Conservation (phyloP, 2,888 invertebrate species). For the Gnatocerus cornutus region DNA sequence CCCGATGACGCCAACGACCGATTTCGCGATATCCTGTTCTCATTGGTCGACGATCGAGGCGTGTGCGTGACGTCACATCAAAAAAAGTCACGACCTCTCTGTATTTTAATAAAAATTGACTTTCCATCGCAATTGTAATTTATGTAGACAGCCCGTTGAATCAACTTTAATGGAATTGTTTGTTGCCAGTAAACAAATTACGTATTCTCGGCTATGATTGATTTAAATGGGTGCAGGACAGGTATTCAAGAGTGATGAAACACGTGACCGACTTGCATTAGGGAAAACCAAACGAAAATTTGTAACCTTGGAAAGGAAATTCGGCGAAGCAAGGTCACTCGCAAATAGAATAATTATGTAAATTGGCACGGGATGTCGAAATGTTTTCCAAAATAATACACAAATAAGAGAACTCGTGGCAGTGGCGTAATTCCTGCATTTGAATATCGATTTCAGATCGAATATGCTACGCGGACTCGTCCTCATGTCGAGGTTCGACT, state of each 20-base stretch:
- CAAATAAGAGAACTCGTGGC: not conserved
- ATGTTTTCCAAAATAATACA: not conserved
- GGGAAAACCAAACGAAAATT: not conserved
- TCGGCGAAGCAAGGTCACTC: not conserved
- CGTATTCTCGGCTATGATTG: slow-evolving; percentile 26
- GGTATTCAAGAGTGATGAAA: slow-evolving; percentile 39
- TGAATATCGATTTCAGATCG: not conserved
- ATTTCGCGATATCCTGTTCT: not conserved
- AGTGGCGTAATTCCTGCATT: not conserved
- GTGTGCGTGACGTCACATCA: slow-evolving; percentile 22
- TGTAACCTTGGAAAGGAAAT: not conserved
- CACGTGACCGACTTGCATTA: slow-evolving; percentile 25
- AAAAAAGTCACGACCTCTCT: slow-evolving; percentile 13
- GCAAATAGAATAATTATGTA: slow-evolving; percentile 7
- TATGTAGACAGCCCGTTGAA: slow-evolving; percentile 13
- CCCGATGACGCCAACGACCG: slow-evolving; percentile 15
- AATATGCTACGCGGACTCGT: not conserved
- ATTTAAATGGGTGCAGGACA: slow-evolving; percentile 38
- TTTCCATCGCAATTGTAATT: slow-evolving; percentile 17
- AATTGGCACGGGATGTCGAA: slow-evolving; percentile 5
- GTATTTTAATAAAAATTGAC: slow-evolving; percentile 5
- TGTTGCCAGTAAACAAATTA: slow-evolving; percentile 29
- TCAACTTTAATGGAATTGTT: slow-evolving; percentile 27
- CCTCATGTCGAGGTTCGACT: too few relatives aligned
- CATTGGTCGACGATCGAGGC: slow-evolving; percentile 26